Evolutionary conservation across 2,113 vertebrate species (phyloP), one percentile per base, ranked within the genome.

Genomic region (Anguilla rostrata): DNA sequence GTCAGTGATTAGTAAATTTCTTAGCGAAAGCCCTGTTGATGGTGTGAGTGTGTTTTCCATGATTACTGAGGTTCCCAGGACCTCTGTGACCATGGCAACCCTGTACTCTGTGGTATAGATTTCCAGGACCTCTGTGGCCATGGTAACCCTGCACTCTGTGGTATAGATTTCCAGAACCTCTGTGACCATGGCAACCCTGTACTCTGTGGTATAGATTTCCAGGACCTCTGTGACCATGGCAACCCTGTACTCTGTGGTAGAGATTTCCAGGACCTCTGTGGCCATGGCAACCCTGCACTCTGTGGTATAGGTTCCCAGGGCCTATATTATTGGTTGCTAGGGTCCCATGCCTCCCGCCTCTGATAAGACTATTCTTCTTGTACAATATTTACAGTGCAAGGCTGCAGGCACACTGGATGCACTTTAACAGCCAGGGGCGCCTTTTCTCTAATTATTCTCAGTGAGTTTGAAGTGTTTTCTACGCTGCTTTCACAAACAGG

Each of bases 321-420:
- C 43, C 8, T 14, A 71, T 75, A 9, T 5, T 46, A 53, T 53
- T 12, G 49, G 49, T 53, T 53, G 49, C 8, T 46, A 8, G 43
- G 43, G 49, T 53, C 49, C 49, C 8, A 22, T 84, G 49, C 34
- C 34, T 81, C 75, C 84, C 78, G 81, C 29, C 57, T 41, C 60
- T 79, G 82, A 39, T 57, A 39, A 46, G 60, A 43, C 60, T 83
- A 87, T 81, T 53, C 6, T 39, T 83, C 80, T 82, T 88, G 87
- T 86, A 87, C 71, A 88, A 85, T 88, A 90, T 88, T 87, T 88
- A 88, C 86, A 60, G 86, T 26, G 34, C 16, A 29, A 34, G 71
- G 39, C 86, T 46, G 57, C 49, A 18, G 26, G 40, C 39, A 49
- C 29, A 34, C 34, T 34, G 34, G 34, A 34, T 34, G 34, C 34